Conservation (phyloP, 2,113 vertebrate genomes). For the Kobus ellipsiprymnus region DNA sequence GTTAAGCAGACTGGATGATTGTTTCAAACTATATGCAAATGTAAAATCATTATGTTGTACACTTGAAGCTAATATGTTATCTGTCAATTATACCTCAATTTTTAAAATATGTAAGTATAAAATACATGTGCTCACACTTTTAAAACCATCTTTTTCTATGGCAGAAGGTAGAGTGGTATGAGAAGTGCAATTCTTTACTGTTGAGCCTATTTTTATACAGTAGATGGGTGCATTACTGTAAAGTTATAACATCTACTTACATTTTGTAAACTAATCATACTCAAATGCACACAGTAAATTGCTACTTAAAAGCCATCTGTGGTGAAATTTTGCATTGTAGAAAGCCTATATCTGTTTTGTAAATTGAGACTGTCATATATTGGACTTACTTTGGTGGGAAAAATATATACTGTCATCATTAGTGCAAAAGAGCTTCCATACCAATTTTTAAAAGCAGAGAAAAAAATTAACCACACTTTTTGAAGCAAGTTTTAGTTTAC, state of each 20-base stretch:
- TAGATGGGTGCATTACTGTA: not conserved
- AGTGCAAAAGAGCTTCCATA: not conserved
- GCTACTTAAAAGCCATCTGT: not conserved
- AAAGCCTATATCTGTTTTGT: not conserved
- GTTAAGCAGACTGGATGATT: not conserved
- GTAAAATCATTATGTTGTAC: not conserved
- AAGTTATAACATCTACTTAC: not conserved
- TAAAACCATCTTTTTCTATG: not conserved
- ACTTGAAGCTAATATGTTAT: not conserved
- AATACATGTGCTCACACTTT: not conserved
- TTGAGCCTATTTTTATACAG: not conserved
- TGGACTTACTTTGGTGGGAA: not conserved
- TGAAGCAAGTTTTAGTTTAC: not conserved
- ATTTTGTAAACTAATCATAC: not conserved
- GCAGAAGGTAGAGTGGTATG: not conserved
- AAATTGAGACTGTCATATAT: not conserved
- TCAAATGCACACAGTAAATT: not conserved
- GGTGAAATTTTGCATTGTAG: not conserved
- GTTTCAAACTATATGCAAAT: not conserved
- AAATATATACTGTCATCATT: not conserved
- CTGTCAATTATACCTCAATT: not conserved
- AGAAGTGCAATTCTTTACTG: not conserved
- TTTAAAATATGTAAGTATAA: not conserved
- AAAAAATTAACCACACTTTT: not conserved
- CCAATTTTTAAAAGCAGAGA: not conserved